Evolutionary conservation across 1,140 invertebrate genomes (phyloP).

Genomic region (Doryteuthis pealeii): DNA sequence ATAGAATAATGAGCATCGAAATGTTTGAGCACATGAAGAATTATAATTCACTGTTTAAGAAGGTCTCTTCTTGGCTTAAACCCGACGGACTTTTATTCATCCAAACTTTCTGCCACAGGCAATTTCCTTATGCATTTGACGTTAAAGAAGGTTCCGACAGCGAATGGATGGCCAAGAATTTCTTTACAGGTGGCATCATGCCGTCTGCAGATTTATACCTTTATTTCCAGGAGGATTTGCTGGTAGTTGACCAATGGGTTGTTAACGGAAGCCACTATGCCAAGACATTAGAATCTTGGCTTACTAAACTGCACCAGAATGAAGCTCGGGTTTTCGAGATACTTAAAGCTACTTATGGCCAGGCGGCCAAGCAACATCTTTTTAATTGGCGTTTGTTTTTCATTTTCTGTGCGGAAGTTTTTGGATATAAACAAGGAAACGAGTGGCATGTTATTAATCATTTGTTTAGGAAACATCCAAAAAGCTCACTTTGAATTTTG

Average conservation of each 20-base stretch:
- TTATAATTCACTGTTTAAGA: constrained; percentile 44
- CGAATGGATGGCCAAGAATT: constrained; percentile 56
- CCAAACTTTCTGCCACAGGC: constrained; percentile 45
- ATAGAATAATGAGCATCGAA: too few relatives aligned
- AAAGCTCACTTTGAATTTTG: too few relatives aligned
- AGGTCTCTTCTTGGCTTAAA: constrained; percentile 49
- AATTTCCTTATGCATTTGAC: constrained; percentile 49
- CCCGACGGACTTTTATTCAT: constrained; percentile 46
- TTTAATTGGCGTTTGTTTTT: constrained; percentile 53
- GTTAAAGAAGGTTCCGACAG: constrained; percentile 48
- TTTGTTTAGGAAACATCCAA: too few relatives aligned
- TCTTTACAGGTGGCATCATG: constrained; percentile 54
- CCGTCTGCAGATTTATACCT: constrained; percentile 49
- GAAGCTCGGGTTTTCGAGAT: constrained; percentile 38
- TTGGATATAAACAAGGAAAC: constrained; percentile 46
- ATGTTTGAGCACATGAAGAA: too few relatives aligned
- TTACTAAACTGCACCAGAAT: constrained; percentile 38
- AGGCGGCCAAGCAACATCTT: constrained; percentile 41
- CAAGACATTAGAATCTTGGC: constrained; percentile 49
- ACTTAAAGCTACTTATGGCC: constrained; percentile 36
- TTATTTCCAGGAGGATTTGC: constrained; percentile 47
- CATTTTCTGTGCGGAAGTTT: constrained; percentile 54
- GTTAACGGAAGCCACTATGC: constrained; percentile 46
- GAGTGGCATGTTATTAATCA: constrained; percentile 1
- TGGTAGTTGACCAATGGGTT: constrained; percentile 44